Base-by-base conservation (phyloP, 2,888 invertebrate species). In the Ectemnius lituratus region DNA sequence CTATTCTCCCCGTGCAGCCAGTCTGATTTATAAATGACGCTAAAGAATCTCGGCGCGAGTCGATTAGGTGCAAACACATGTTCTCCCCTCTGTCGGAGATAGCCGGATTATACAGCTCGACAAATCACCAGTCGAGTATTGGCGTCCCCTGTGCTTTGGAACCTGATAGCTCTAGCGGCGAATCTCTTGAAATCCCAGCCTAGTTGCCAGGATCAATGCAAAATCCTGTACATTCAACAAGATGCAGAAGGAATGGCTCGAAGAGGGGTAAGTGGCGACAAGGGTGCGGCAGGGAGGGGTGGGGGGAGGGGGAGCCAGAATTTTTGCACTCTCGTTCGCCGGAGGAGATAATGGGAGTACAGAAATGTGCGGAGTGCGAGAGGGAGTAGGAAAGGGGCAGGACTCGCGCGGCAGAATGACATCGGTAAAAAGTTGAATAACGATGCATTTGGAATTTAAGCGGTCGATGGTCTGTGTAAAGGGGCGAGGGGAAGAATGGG, bases 371-470 rank as follows among this genome's bases (percentile, higher is more conserved):
- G 37, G 37, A 37, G 37, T 37, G 37, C 37, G 37, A 37, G 37
- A 37, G 37, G 37, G 57, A 20, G 60, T 46, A 62, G 27, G 5
- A 13, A n/a, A 52, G 14, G 52, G 45, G 6, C 23, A 20, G 27
- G 28, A 59, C 6, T 37, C 45, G 45, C 6, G 61, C 59, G 27
- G 57, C 58, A 16, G 63, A 78, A 61, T 63, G 67, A 75, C 65
- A 67, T 70, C 77, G 81, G 84, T 79, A 87, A 87, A 86, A 86
- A 86, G 82, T 87, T 84, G 86, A 88, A 87, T 87, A 88, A 88
- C 87, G 84, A 86, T 78, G 86, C 85, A 87, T 87, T 88, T 79
- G 88, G 87, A 87, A 88, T 74, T 75, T 75, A 74, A 83, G 68
- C 76, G 73, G 70, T 62, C 14, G 69, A 70, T 67, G 73, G 63